A percentile compares a stretch with the other conserved stretches of the same genome.
These are phyloP conservation scores for Scrobipalpa atriplicella DNA, from an alignment of 2,888 invertebrate genomes.

Conservation along the genomic window DNA sequence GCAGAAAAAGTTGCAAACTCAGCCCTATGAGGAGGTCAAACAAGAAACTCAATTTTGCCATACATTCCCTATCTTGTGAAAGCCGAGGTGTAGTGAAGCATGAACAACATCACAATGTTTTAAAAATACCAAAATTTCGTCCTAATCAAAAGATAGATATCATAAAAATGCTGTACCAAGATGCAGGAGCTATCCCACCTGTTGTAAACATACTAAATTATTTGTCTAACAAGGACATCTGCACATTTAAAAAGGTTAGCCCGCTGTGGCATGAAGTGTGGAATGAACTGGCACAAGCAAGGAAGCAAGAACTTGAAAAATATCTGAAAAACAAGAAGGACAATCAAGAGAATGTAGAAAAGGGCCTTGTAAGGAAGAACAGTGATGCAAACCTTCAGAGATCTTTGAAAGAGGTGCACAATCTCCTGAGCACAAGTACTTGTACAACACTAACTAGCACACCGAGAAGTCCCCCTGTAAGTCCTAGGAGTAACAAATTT, in stretches of 20 bases:
- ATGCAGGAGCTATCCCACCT: constrained; percentile 54
- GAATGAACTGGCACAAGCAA: constrained; percentile 55
- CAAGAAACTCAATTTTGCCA: constrained; percentile 64
- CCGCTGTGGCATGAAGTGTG: constrained; percentile 64
- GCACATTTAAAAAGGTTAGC: constrained; percentile 68
- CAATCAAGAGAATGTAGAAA: constrained; percentile 63
- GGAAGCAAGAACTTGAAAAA: constrained; percentile 53
- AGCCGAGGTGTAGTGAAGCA: constrained; percentile 51
- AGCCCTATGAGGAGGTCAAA: constrained; percentile 62
- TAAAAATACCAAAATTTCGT: constrained; percentile 52
- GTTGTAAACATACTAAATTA: constrained; percentile 65
- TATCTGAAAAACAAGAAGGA: constrained; percentile 61
- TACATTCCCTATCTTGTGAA: constrained; percentile 69
- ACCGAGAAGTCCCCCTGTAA: constrained; percentile 59
- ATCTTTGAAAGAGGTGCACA: constrained; percentile 64
- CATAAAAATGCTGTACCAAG: constrained; percentile 59
- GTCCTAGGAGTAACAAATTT: constrained; percentile 70
- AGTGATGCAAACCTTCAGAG: constrained; percentile 45
- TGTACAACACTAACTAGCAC: constrained; percentile 37
- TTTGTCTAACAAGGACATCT: constrained; percentile 67
- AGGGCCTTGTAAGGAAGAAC: constrained; percentile 45
- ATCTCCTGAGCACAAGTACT: constrained; percentile 49
- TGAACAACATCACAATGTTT: constrained; percentile 44
- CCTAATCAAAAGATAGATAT: constrained; percentile 72
- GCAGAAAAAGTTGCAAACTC: constrained; percentile 58